Conservation (phyloP, 2,888 invertebrate species). For the Ennomos quercinarius region DNA sequence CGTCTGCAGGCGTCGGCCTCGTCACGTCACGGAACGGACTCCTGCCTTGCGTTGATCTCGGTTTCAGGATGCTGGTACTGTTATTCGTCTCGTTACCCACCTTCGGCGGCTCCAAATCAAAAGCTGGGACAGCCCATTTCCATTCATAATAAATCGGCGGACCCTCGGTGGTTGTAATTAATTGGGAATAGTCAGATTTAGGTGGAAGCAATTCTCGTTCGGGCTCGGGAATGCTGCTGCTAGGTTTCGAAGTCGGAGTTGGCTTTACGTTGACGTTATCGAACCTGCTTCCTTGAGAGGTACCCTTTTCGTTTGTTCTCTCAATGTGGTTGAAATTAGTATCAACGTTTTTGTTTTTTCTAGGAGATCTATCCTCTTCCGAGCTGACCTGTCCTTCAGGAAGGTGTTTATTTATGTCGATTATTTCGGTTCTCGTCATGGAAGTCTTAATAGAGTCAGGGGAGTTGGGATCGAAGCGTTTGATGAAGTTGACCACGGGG, state of each 20-base stretch:
- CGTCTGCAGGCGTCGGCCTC: slow-evolving; percentile 60
- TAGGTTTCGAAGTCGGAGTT: slow-evolving; percentile 31
- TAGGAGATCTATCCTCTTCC: slow-evolving; percentile 70
- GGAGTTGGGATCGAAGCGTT: slow-evolving; percentile 77
- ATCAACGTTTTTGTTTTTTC: slow-evolving; percentile 62
- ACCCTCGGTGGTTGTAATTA: slow-evolving; percentile 83
- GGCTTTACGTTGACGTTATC: slow-evolving; percentile 66
- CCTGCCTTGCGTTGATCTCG: slow-evolving; percentile 53
- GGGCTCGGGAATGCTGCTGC: slow-evolving; percentile 51
- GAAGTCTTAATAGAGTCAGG: slow-evolving; percentile 68
- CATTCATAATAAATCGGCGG: slow-evolving; percentile 88
- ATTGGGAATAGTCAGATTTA: slow-evolving; percentile 70
- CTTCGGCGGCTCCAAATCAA: slow-evolving; percentile 85
- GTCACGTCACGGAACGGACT: slow-evolving; percentile 69
- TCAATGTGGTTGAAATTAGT: slow-evolving; percentile 63
- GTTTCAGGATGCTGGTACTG: slow-evolving; percentile 47
- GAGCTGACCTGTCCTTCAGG: slow-evolving; percentile 71
- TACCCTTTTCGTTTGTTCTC: slow-evolving; percentile 59
- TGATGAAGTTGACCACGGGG: slow-evolving; percentile 73
- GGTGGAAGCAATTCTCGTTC: slow-evolving; percentile 82
- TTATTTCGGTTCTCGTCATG: slow-evolving; percentile 73
- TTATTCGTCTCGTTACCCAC: slow-evolving; percentile 65
- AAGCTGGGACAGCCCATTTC: slow-evolving; percentile 88
- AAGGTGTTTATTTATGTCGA: slow-evolving; percentile 68
- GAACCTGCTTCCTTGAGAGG: slow-evolving; percentile 56